A percentile compares a stretch with the other conserved stretches of the same genome.
These are phyloP conservation scores for Zosterops hypoxanthus DNA, from an alignment of 2,113 vertebrate species.

Conservation along the genomic window DNA sequence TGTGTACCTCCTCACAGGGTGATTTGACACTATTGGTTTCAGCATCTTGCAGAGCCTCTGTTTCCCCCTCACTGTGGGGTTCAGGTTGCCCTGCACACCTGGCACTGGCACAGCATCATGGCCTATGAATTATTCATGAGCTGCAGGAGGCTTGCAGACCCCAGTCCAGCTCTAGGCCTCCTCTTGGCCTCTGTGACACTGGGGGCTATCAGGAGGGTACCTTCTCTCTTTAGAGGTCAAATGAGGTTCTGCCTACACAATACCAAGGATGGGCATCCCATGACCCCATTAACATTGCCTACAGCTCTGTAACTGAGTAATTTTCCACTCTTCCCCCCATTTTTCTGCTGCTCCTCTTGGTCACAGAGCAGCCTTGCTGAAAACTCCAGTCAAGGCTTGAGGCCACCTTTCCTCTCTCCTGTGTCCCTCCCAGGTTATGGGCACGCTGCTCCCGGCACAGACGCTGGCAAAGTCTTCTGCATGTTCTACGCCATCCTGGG, in stretches of 20 bases:
- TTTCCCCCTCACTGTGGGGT: accelerated
- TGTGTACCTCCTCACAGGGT: not conserved
- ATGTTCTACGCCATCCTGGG: constrained; percentile 97
- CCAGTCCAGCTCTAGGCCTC: not conserved
- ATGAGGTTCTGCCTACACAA: not conserved
- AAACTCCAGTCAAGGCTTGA: not conserved
- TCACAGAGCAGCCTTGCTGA: not conserved
- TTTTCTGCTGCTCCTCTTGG: not conserved
- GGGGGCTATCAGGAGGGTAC: not conserved
- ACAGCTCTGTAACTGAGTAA: not conserved
- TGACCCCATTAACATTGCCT: not conserved
- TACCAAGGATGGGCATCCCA: not conserved
- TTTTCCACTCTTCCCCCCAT: not conserved
- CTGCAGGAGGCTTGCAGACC: not conserved
- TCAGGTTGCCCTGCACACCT: not conserved
- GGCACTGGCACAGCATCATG: accelerated
- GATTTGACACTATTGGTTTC: accelerated
- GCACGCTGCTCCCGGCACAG: constrained; percentile 91
- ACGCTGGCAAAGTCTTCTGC: constrained; percentile 95
- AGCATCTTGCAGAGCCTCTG: not conserved
- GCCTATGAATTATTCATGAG: accelerated
- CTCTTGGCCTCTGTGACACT: not conserved
- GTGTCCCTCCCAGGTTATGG: constrained; percentile 84
- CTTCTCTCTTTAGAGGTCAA: not conserved
- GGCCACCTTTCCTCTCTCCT: not conserved